Base-by-base conservation (phyloP, 1,140 invertebrate species). In the Hestina assimilis region DNA sequence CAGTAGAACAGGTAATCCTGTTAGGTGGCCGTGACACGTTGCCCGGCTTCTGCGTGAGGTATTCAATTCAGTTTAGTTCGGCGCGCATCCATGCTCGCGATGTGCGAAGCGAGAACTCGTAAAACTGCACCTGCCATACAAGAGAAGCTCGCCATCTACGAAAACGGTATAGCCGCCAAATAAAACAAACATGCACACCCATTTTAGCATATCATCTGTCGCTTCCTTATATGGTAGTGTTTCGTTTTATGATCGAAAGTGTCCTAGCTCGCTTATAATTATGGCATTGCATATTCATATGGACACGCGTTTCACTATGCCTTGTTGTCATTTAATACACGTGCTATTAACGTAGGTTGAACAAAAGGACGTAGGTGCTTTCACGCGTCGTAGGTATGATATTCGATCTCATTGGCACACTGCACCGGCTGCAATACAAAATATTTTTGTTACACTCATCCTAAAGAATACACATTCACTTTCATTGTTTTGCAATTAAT, bases 11-110 rank as follows among this genome's bases (percentile, higher is more conserved):
- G 78, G 82, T 84, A 87, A 87, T 87, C 84, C 84, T 83, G 84
- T 87, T 87, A 87, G 81, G 68, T 86, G 84, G 74, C 84, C 84
- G 77, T 86, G 83, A 88, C 84, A 82, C 72, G 79, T 72, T 82
- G 73, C 69, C 74, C 73, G 82, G 79, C 75, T 82, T 82, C 73
- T 77, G 64, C 66, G 51, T 59, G 62, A 73, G 66, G 63, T 68
- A 74, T 75, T 75, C 70, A 63, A 53, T 65, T 75, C 72, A 75
- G 67, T 71, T 66, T 55, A 55, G 62, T 66, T 75, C 72, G 69
- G 59, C 59, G 64, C 66, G 78, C 68, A 80, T 79, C 67, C 73
- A 69, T 72, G 67, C 65, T 66, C 68, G 72, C 74, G 59, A 86
- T 84, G 83, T 80, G 76, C 72, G 81, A 81, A 61, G 57, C 75